A percentile compares a stretch with the other conserved stretches of the same genome.
Evolutionary conservation across 2,113 vertebrate genomes (phyloP).

Genomic region (Centropristis striata): DNA sequence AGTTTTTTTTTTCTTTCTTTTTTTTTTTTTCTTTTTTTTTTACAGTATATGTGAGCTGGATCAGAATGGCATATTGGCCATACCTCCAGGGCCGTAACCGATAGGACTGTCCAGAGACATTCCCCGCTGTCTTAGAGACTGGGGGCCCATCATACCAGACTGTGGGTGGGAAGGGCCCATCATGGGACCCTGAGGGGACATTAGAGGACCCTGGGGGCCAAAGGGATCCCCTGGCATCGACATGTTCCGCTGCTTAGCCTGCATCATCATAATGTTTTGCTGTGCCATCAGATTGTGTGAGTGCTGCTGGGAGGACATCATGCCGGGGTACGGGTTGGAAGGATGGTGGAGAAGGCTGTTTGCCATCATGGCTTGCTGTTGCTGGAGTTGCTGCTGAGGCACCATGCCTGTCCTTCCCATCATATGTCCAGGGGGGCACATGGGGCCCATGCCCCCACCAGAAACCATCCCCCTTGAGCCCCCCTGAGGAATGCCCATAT

Average conservation of each 20-base stretch:
- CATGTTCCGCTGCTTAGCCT: slow-evolving; percentile 94
- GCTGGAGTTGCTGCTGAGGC: slow-evolving; percentile 83
- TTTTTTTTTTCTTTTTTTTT: slow-evolving; percentile 55
- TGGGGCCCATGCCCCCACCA: slow-evolving; percentile 87
- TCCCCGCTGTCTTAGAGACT: slow-evolving; percentile 94
- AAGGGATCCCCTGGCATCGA: slow-evolving; percentile 92
- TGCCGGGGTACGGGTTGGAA: slow-evolving; percentile 87
- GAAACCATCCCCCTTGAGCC: slow-evolving; percentile 85
- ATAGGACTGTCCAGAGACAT: slow-evolving; percentile 95
- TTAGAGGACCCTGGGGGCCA: slow-evolving; percentile 90
- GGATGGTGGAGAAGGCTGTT: slow-evolving; percentile 87
- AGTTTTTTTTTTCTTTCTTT: slow-evolving; percentile 48
- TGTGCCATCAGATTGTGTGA: slow-evolving; percentile 91
- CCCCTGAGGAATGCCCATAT: slow-evolving; percentile 85
- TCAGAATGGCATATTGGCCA: slow-evolving; percentile 96
- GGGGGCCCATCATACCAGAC: slow-evolving; percentile 94
- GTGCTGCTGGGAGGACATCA: slow-evolving; percentile 92
- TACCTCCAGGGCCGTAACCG: slow-evolving; percentile 92
- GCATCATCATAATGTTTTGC: slow-evolving; percentile 98
- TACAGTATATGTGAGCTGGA: slow-evolving; percentile 58
- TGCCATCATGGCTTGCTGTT: slow-evolving; percentile 90
- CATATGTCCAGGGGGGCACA: slow-evolving; percentile 94
- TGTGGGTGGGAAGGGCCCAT: slow-evolving; percentile 92
- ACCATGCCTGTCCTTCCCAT: slow-evolving; percentile 95
- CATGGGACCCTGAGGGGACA: slow-evolving; percentile 94